Evolutionary conservation across 2,797 vertebrate genomes (phyloP), one percentile per base, ranked within the genome.

Genomic region (Helicolenus hilgendorfi): DNA sequence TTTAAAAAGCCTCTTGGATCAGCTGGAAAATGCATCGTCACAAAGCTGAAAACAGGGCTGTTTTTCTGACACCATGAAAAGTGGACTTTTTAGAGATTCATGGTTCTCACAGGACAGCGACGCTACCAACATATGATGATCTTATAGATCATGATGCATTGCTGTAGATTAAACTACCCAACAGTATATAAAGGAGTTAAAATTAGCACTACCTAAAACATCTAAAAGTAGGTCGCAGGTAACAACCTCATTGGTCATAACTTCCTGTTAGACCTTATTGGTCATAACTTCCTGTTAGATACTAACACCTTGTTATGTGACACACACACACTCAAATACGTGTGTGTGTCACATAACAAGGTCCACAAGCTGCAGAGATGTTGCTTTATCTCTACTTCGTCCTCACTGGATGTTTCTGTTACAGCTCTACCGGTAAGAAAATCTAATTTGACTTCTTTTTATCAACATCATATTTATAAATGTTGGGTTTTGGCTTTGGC

Each of bases 341-440:
- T n/a, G n/a, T n/a, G n/a, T n/a, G n/a, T 49, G 5, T 56, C 20
- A 38, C 9, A 36, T 0, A 7, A n/a, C 10, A 0, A 20, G 6
- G 4, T 4, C 4, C 2, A 0, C 60, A 7, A 2, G 64, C 79
- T 36, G 79, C 84, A 78, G 65, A 69, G 0, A 91, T 92, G 92
- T 13, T 68, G 58, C 55, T 80, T 0, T 7, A 6, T n/a, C n/a
- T 85, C n/a, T 18, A 2, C 35, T 14, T 82, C 0, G 26, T 92
- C 13, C 27, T 64, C 7, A 2, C 62, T 24, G 72, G 33, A 69
- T 4, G 64, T 1, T 2, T 49, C 84, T 53, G 20, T 36, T 33
- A 0, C 56, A 10, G 27, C 22, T 9, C 0, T 1, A 0, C 4
- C 1, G 65, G 89, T 88, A 55, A 86, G 80, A 73, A 26, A 6